phyloP scores from a whole-genome alignment of 2,888 invertebrate species.

The Hydrotaea cyrtoneurina region DNA sequence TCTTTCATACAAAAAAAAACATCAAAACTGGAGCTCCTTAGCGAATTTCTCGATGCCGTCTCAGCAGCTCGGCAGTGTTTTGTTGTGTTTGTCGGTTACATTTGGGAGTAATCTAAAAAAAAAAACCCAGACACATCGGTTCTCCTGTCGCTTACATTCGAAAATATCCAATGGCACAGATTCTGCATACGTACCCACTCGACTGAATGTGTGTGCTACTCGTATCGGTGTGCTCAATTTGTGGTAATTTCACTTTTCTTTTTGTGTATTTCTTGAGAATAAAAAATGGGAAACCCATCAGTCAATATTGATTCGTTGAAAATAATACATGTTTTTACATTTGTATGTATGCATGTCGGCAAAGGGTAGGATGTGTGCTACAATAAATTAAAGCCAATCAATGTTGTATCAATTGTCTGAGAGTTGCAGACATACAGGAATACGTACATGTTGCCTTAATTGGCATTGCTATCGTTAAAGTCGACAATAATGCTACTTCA shows the following conservation, averaged over 20 bases:
- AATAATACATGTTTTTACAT: background rate
- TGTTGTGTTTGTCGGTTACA: too few species aligned
- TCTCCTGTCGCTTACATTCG: too few species aligned
- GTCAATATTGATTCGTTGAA: background rate
- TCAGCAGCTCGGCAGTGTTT: too few species aligned
- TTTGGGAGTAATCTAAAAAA: too few species aligned
- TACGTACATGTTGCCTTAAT: background rate
- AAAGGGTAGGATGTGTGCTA: background rate
- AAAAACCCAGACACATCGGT: too few species aligned
- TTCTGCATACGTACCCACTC: background rate
- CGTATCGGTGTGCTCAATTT: background rate
- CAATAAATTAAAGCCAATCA: background rate
- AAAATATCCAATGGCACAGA: too few species aligned
- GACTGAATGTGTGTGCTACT: background rate
- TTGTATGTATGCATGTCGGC: background rate
- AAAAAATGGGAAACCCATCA: background rate
- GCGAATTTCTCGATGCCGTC: too few species aligned
- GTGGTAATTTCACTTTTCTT: background rate
- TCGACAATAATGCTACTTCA: background rate
- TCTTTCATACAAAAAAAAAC: too few species aligned
- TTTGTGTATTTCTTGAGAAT: background rate
- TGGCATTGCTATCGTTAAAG: background rate
- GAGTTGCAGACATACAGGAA: background rate
- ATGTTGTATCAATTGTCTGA: background rate
- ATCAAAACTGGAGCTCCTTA: too few species aligned